Conservation (phyloP, 2,888 invertebrate species). For the Temnothorax ravouxi region DNA sequence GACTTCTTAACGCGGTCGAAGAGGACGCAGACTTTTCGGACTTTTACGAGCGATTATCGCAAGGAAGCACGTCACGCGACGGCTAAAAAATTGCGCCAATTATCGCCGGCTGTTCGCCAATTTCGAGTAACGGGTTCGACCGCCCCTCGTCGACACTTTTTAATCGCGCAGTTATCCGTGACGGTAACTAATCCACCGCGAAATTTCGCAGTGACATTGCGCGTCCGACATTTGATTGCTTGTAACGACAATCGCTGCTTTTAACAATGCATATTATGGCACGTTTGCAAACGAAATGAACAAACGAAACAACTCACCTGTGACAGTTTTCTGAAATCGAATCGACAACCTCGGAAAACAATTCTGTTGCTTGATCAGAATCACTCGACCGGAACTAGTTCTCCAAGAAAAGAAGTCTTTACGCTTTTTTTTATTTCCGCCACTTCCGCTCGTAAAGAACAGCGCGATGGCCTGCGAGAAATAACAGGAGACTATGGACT, state of each 20-base stretch:
- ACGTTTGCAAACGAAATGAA: neutral
- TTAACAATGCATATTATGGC: neutral
- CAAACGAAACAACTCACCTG: neutral
- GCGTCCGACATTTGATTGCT: neutral
- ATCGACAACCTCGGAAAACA: neutral
- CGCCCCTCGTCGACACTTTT: neutral
- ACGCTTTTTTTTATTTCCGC: conserved; percentile 1
- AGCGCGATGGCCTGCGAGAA: conserved; percentile 7
- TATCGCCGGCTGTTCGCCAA: conserved; percentile 12
- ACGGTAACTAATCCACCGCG: neutral
- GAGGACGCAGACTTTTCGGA: conserved; percentile 11
- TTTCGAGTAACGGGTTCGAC: neutral
- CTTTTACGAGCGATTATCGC: conserved; percentile 47
- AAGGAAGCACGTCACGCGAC: neutral
- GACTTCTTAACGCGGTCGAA: conserved; percentile 18
- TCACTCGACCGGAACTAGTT: neutral
- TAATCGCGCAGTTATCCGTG: conserved; percentile 17
- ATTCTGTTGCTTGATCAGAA: conserved; percentile 5
- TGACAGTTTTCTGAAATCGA: neutral
- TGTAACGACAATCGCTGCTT: neutral
- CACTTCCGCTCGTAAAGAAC: conserved; percentile 30
- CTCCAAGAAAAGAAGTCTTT: neutral
- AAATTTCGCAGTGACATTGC: neutral
- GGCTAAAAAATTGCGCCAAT: conserved; percentile 37
- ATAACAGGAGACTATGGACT: conserved; percentile 29